These are phyloP conservation scores for Drosophila setosimentum DNA, from an alignment of 2,888 invertebrate species.

Conservation along the genomic window DNA sequence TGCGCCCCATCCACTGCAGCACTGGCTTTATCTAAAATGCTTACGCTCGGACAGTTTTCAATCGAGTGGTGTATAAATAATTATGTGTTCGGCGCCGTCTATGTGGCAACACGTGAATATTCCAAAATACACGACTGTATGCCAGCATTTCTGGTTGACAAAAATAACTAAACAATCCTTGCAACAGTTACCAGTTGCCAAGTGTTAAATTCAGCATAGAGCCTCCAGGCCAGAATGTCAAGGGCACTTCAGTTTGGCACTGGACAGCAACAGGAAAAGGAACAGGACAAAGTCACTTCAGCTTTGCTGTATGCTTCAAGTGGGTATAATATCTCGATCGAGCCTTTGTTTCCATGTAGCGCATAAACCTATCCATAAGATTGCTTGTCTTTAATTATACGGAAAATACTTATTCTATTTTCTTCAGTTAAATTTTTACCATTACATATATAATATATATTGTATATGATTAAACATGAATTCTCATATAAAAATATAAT, in stretches of 20 bases:
- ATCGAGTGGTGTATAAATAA: constrained; percentile 77
- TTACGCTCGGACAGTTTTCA: constrained; percentile 82
- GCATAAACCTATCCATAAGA: neutral
- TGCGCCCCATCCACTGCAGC: neutral
- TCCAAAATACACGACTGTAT: constrained; percentile 28
- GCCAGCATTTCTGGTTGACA: constrained; percentile 19
- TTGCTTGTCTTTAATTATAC: neutral
- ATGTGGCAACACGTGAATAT: constrained; percentile 20
- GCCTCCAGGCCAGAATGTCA: constrained; percentile 83
- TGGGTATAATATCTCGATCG: constrained; percentile 14
- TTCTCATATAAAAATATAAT: neutral
- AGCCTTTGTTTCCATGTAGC: constrained; percentile 11
- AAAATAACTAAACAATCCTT: constrained; percentile 39
- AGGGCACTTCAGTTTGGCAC: constrained; percentile 70
- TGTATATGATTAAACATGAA: neutral
- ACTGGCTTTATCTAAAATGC: constrained; percentile 82
- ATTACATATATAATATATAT: neutral
- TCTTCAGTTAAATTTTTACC: neutral
- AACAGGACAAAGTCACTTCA: constrained; percentile 35
- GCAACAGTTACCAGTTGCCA: constrained; percentile 72
- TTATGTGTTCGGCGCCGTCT: constrained; percentile 62
- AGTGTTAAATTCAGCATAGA: constrained; percentile 54
- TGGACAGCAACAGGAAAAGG: constrained; percentile 32
- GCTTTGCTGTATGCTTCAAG: constrained; percentile 10
- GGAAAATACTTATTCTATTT: neutral